phyloP scores from a whole-genome alignment of 2,888 invertebrate genomes.

The Yponomeuta sedellus region DNA sequence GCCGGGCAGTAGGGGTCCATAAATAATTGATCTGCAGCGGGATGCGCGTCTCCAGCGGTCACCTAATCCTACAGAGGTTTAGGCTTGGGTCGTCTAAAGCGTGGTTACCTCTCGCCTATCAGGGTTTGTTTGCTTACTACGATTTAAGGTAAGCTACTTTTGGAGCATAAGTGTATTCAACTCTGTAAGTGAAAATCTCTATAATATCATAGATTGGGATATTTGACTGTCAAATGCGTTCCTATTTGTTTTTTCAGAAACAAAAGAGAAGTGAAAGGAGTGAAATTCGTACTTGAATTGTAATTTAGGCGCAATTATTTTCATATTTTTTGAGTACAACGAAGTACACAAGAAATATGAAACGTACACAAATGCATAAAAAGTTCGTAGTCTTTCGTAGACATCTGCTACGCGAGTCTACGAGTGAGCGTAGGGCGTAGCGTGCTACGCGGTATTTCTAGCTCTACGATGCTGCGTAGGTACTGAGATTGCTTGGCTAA shows the following conservation, averaged over 20 bases:
- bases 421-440: not conserved
- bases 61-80: slow-evolving; percentile 48
- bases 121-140: slow-evolving; percentile 35
- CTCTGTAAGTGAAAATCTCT: not conserved
- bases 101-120: slow-evolving; percentile 14
- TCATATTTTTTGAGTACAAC: no score
- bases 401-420: not conserved
- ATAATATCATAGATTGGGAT: not conserved
- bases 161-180: not conserved
- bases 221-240: no score
- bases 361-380: not conserved
- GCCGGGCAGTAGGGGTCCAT: slow-evolving; percentile 57
- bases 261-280: no score
- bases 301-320: no score
- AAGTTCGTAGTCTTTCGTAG: slow-evolving; percentile 1
- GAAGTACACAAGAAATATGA: not conserved
- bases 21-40: slow-evolving; percentile 71
- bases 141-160: not conserved
- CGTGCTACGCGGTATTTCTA: not conserved
- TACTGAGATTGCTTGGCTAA: no score
- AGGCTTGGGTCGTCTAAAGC: not conserved
- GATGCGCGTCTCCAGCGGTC: slow-evolving; percentile 60
- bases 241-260: not conserved
- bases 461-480: not conserved
- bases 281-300: no score